Base-by-base conservation (phyloP, 2,797 vertebrate genomes). In the Acrossocheilus fasciatus region DNA sequence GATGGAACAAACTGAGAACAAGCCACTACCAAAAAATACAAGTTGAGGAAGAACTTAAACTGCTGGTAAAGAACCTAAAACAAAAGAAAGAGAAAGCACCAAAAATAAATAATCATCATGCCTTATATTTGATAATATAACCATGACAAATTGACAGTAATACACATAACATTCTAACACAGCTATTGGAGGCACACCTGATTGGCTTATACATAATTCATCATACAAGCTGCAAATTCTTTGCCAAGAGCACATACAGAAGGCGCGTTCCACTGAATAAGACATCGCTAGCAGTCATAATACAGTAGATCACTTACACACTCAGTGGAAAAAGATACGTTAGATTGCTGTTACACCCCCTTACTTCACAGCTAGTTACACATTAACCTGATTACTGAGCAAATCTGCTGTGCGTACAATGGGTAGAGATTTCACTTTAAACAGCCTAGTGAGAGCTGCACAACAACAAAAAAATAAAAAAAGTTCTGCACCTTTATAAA, bases 21-120 rank as follows among this genome's bases (percentile, higher is more conserved):
- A 92, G 98, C 96, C 86, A 99, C 98, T 86, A 99, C 92, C 93
- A 99, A 96, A 91, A 99, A 99, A 94, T 99, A 99, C 90, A 99
- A 96, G 92, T 99, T 99, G 95, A 99, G 96, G 96, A 99, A 99
- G 96, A 99, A 98, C 96, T 99, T 99, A 97, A 99, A 99, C 92
- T 99, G 98, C 94, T 99, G 97, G 94, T 98, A 99, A 81, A 99
- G 96, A 96, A 99, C 98, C 98, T 99, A 94, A 91, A 96, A 95
- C 52, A 89, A 85, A 79, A 75, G 12, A 80, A 43, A 45, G 39
- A 87, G 75, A 81, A 6, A 76, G 77, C 9, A 23, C n/a, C 17
- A 52, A 17, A 75, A 73, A 88, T 77, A 81, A 26, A 84, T 81
- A 14, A 39, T 12, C 68, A 68, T n/a, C 6, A 14, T 41, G 23